Evolutionary conservation across 2,797 vertebrate species (phyloP), one percentile per base, ranked within the genome.

Genomic region (Hapalemur alaotrensis): DNA sequence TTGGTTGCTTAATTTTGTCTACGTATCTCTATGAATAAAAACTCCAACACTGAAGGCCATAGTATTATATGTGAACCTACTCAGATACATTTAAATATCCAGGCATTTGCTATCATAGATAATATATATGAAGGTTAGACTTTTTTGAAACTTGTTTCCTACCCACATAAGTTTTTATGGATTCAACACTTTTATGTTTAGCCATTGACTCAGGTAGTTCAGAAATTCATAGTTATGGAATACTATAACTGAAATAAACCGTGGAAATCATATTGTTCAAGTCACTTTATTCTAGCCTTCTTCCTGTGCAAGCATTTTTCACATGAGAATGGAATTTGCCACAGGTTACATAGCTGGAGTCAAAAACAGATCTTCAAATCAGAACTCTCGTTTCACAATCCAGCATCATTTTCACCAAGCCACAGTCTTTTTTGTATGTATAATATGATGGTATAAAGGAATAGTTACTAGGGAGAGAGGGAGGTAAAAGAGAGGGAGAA

Each of bases 351-450:
- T n/a, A 91, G 10, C 28, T 61, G 52, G 46, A 65, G 11, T 61
- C 59, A 91, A 92, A 96, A 79, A 38, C 67, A 91, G 14, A 91
- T 89, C 30, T 91, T 95, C 14, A 35, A 70, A 89, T 67, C 15
- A 46, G 69, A 93, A 82, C 38, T 81, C 28, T 5, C 32, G 11
- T 80, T 72, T 96, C 13, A 86, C 6, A 81, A 76, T 78, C 52
- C 92, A 92, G 28, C 88, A 7, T 11, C 17, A 79, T 13, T 97
- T 87, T 96, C 1, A 85, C 13, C 13, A 69, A 93, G 41, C 11
- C 18, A 82, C 20, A 43, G 23, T 12, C 50, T 69, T 85, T 57
- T 48, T 78, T 35, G 30, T 52, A 89, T 14, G 15, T 59, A 80
- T 80, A 83, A 91, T 52, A 11, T 50, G 73, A 73, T 57, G 14